Percentiles rank a stretch among this genome's conserved stretches.
Evolutionary conservation across 2,797 vertebrate genomes (phyloP).

Genomic region (Galagoides demidoff): DNA sequence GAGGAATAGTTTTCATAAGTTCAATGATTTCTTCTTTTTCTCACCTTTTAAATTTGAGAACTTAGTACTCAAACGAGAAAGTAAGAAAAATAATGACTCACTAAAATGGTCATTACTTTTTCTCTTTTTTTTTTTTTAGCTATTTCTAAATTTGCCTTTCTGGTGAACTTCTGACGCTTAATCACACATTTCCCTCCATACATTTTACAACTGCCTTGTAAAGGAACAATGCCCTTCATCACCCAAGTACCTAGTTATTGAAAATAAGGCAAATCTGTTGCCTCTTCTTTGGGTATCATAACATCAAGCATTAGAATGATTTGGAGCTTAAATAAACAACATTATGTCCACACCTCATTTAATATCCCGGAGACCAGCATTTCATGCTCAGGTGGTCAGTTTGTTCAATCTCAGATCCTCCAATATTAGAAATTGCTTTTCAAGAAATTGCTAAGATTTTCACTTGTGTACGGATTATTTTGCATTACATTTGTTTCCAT

Average conservation of each 20-base stretch:
- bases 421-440: not conserved
- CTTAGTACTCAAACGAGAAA: not conserved
- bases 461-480: not conserved
- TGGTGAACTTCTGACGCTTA: not conserved
- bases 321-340: not conserved
- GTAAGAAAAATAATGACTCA: not conserved
- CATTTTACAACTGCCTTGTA: not conserved
- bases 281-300: not conserved
- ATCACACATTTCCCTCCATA: not conserved
- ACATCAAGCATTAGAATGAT: not conserved
- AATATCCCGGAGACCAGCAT: rapidly evolving
- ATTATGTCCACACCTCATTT: not conserved
- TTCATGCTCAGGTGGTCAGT: not conserved
- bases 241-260: not conserved
- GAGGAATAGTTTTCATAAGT: not conserved
- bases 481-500: not conserved
- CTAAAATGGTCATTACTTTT: not conserved
- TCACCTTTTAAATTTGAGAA: not conserved
- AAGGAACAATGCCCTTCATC: not conserved
- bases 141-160: not conserved
- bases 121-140: not conserved
- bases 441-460: not conserved
- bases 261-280: not conserved
- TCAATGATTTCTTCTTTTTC: not conserved
- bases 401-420: not conserved